Evolutionary conservation across 2,888 invertebrate genomes (phyloP).

Genomic region (Allygus modestus): DNA sequence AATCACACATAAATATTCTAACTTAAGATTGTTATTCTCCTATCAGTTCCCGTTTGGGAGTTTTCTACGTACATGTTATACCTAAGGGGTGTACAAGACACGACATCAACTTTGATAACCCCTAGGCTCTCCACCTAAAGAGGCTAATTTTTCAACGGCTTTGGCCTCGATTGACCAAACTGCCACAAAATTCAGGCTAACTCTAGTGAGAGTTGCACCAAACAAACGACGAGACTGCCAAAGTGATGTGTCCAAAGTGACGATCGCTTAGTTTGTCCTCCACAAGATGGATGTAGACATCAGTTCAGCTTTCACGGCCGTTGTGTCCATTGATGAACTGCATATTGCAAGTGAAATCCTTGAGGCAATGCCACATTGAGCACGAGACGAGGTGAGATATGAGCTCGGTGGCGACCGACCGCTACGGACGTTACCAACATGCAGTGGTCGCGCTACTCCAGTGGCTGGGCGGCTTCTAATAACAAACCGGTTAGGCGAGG

Average conservation of each 20-base stretch:
- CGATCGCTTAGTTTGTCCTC: background rate
- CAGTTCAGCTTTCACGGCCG: constrained; percentile 32
- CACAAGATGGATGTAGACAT: background rate
- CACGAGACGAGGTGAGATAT: background rate
- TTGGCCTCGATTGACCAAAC: background rate
- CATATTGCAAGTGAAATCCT: background rate
- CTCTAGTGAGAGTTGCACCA: background rate
- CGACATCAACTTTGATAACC: no score
- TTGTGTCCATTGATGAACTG: constrained; percentile 4
- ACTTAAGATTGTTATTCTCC: no score
- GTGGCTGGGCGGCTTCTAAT: background rate
- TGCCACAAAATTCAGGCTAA: background rate
- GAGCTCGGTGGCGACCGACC: background rate
- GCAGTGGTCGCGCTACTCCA: background rate
- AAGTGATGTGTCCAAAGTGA: constrained; percentile 3
- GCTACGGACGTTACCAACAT: background rate
- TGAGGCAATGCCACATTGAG: background rate
- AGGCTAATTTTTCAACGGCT: no score
- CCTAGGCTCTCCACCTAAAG: no score
- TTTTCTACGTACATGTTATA: no score
- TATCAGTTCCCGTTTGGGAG: no score
- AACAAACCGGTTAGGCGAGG: background rate
- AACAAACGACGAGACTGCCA: background rate
- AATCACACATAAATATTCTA: no score
- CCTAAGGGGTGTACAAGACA: no score